phyloP scores from a whole-genome alignment of 2,113 vertebrate genomes.

The Eira barbara region DNA sequence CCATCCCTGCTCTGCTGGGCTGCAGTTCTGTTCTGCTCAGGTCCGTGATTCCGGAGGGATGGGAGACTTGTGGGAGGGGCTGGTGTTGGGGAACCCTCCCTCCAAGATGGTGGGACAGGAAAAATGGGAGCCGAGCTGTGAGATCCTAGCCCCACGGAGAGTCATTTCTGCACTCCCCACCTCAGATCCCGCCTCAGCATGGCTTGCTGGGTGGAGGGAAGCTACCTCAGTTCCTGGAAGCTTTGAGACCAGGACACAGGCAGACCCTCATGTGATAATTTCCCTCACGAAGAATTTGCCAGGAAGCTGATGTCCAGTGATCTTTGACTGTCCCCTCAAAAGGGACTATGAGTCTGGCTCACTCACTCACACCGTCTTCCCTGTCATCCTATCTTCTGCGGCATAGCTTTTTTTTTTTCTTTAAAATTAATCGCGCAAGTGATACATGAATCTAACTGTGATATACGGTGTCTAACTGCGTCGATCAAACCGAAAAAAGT shows the following conservation, averaged over 20 bases:
- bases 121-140: fast-evolving
- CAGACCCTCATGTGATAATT: background rate
- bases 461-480: slow-evolving; percentile 37
- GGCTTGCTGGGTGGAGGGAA: background rate
- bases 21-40: background rate
- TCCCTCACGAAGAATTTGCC: background rate
- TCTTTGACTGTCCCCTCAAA: background rate
- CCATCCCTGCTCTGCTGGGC: background rate
- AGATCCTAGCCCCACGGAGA: background rate
- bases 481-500: slow-evolving; percentile 31
- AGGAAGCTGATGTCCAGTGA: background rate
- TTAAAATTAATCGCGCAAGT: slow-evolving; percentile 55
- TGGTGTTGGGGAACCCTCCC: background rate
- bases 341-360: background rate
- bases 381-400: background rate
- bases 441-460: background rate
- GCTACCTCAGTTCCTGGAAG: background rate
- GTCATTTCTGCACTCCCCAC: background rate
- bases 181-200: background rate
- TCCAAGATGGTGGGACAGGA: fast-evolving
- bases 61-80: background rate
- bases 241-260: background rate
- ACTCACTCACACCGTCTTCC: background rate
- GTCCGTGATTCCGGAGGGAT: background rate
- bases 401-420: background rate